Percentiles rank a stretch among this genome's conserved stretches.
Evolutionary conservation across 2,888 invertebrate genomes (phyloP).

Genomic region (Gnatocerus cornutus): DNA sequence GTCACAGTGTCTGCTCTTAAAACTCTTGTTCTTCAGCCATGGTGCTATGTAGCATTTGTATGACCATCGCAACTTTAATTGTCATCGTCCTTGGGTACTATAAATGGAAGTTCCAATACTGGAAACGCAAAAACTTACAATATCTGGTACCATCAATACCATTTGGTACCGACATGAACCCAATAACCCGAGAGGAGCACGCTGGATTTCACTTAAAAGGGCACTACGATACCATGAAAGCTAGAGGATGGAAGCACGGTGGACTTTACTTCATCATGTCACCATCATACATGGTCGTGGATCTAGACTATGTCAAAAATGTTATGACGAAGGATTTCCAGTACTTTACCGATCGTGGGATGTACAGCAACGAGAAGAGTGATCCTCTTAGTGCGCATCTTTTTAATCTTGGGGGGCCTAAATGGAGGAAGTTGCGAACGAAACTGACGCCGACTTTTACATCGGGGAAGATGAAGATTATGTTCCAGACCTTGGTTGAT

Average conservation of each 20-base stretch:
- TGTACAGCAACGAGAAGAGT: conserved; percentile 73
- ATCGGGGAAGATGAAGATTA: no score
- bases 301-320: conserved; percentile 57
- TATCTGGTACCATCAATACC: conserved; percentile 8
- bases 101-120: no score
- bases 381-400: conserved; percentile 75
- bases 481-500: no score
- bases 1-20: no score
- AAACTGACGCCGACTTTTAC: conserved; percentile 73
- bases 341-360: conserved; percentile 76
- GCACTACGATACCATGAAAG: conserved; percentile 22
- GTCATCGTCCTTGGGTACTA: background rate
- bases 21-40: no score
- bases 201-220: background rate
- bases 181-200: background rate
- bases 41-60: no score
- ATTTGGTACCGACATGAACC: background rate
- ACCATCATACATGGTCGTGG: conserved; percentile 30
- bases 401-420: conserved; percentile 12
- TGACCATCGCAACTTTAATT: background rate
- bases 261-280: conserved; percentile 18
- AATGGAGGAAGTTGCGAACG: conserved; percentile 26
- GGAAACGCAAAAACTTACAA: conserved; percentile 1
- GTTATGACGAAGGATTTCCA: conserved; percentile 75
- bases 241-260: conserved; percentile 18